Evolutionary conservation across 37 sponge, comb jelly and placozoan species (phyloP), one percentile per base, ranked within the genome.

Genomic region (Dysidea cf. avara): DNA sequence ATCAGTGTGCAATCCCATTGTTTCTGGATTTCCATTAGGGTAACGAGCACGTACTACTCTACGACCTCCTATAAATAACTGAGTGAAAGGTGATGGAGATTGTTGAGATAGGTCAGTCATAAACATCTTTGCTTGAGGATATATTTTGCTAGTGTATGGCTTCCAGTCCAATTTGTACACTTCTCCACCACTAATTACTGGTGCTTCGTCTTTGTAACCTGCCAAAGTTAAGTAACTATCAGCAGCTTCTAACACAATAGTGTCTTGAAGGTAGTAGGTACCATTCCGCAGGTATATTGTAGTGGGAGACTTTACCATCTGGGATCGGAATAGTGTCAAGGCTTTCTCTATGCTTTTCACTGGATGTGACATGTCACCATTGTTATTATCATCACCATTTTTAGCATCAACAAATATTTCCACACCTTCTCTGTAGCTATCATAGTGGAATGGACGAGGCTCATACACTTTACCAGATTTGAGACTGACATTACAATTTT

Each of bases 11-110:
- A 66, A 60, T n/a, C 84, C 84, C 67, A 57, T 73, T n/a, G 75
- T 67, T 39, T 74, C 71, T 11, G 84, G 77, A 38, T 83, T 83
- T 12, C 77, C 77, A 48, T 83, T 57, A 36, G 84, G 84, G 25
- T 74, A 83, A 5, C 84, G 70, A 49, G 84, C 84, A 25, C 84
- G 58, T 39, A 68, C 68, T 61, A 67, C 75, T 51, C 82, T 39
- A 12, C 77, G 56, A 11, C 84, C 71, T 12, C 68, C 50, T 28
- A 83, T 54, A 57, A 69, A 83, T 4, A 76, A 43, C 0, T 61
- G 68, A 47, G 64, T 73, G 60, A 76, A 74, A 13, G 39, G 24
- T 48, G 18, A 59, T 12, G 79, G 74, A 22, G 57, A 31, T 50
- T 89, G 79, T 21, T 25, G 22, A 58, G 79, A 74, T 47, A 84